phyloP scores from a whole-genome alignment of 2,888 invertebrate genomes.

The Sinohyriopsis cumingii region DNA sequence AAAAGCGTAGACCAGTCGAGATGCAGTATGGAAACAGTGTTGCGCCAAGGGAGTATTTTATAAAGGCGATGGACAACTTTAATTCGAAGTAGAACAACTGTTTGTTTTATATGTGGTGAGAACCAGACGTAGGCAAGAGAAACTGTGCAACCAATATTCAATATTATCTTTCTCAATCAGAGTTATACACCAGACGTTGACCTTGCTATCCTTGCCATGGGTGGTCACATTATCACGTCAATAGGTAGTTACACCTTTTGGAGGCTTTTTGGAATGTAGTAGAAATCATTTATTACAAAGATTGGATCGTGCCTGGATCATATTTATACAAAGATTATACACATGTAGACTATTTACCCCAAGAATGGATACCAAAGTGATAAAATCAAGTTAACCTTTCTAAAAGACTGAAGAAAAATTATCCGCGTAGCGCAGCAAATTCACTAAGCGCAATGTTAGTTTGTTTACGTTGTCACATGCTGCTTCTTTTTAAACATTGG shows the following conservation, averaged over 20 bases:
- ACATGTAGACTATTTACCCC: constrained; percentile 10
- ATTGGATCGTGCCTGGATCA: constrained; percentile 7
- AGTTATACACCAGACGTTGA: constrained; percentile 10
- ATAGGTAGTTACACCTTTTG: constrained; percentile 53
- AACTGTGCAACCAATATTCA: too few species aligned
- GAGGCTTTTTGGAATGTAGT: constrained; percentile 49
- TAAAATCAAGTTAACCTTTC: too few species aligned
- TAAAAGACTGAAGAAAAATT: too few species aligned
- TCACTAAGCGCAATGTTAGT: too few species aligned
- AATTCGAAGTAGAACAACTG: constrained; percentile 8
- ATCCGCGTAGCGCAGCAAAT: too few species aligned
- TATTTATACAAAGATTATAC: constrained; percentile 10
- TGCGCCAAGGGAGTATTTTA: constrained; percentile 7
- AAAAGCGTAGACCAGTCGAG: constrained; percentile 4
- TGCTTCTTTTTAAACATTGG: too few species aligned
- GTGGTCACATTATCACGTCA: constrained; percentile 71
- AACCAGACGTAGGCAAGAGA: constrained; percentile 12
- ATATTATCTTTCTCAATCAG: too few species aligned
- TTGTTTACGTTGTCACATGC: too few species aligned
- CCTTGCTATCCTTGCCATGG: constrained; percentile 15
- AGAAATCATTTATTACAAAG: constrained; percentile 15
- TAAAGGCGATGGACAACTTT: constrained; percentile 11
- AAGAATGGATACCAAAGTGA: constrained; percentile 2
- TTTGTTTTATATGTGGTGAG: constrained; percentile 15
- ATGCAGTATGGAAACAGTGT: constrained; percentile 6